Evolutionary conservation across 2,797 vertebrate genomes (phyloP).

Genomic region (Pseudopleuronectes americanus): DNA sequence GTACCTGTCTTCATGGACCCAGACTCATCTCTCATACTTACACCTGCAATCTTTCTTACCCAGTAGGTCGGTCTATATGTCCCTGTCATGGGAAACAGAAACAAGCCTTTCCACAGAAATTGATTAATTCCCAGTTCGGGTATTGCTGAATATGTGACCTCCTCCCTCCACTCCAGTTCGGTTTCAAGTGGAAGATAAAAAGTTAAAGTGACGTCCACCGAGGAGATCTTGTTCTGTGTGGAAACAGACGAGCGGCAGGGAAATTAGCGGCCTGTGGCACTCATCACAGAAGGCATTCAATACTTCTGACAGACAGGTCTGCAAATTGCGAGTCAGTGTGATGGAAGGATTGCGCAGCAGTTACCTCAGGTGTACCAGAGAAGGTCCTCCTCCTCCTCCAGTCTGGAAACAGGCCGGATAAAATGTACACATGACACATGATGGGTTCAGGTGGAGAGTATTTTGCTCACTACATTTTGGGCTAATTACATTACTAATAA

Average conservation of each 20-base stretch:
- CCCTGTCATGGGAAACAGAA: constrained; percentile 4
- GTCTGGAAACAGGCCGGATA: constrained; percentile 14
- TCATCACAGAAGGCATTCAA: constrained; percentile 30
- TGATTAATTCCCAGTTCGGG: background rate
- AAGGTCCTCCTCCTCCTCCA: constrained; percentile 6
- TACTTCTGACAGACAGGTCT: constrained; percentile 40
- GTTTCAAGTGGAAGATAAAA: constrained; percentile 32
- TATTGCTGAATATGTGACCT: constrained; percentile 2
- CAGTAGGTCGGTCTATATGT: background rate
- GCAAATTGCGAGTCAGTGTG: constrained; percentile 37
- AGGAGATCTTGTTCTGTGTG: constrained; percentile 35
- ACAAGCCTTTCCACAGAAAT: constrained; percentile 2
- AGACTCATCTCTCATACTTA: background rate
- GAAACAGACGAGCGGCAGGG: constrained; percentile 31
- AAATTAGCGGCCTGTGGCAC: constrained; percentile 37
- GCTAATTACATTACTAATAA: background rate
- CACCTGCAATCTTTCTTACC: background rate
- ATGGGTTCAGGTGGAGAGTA: constrained; percentile 11
- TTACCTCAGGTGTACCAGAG: constrained; percentile 35
- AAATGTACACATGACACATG: constrained; percentile 10
- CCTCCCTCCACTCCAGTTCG: background rate
- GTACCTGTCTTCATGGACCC: background rate
- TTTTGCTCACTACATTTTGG: constrained; percentile 9
- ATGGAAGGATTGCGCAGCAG: constrained; percentile 59
- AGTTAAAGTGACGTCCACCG: constrained; percentile 24